These are phyloP conservation scores for Leucophenga varia DNA, from an alignment of 1,140 invertebrate genomes.

Conservation along the genomic window DNA sequence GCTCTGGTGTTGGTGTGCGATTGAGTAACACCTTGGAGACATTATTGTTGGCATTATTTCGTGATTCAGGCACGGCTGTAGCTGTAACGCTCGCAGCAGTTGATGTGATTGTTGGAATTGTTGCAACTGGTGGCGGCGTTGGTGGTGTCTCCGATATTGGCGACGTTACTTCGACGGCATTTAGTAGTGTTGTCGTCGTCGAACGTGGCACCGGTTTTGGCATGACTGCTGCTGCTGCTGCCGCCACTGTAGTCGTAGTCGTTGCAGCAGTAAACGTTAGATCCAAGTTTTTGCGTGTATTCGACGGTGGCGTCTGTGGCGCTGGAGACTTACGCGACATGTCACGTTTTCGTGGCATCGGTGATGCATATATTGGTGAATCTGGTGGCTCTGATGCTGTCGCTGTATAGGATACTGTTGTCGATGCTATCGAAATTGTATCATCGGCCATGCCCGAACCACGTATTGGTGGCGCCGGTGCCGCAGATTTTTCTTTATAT, in stretches of 20 bases:
- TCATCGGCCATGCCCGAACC: slow-evolving; percentile 19
- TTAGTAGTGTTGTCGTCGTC: slow-evolving; percentile 21
- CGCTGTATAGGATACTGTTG: slow-evolving; percentile 27
- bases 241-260: not conserved
- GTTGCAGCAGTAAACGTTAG: too few species aligned
- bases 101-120: not conserved
- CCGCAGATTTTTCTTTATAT: slow-evolving; percentile 45
- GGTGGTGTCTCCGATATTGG: not conserved
- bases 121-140: not conserved
- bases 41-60: slow-evolving; percentile 19
- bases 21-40: slow-evolving; percentile 47
- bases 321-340: not conserved
- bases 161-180: slow-evolving; percentile 5
- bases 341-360: not conserved
- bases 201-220: slow-evolving; percentile 41
- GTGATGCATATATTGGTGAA: too few species aligned
- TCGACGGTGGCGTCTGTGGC: slow-evolving; percentile 3
- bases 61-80: slow-evolving; percentile 12
- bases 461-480: slow-evolving; percentile 39
- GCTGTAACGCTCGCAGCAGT: slow-evolving; percentile 6
- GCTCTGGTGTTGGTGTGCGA: slow-evolving; percentile 48
- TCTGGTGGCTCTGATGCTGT: too few species aligned
- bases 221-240: not conserved
- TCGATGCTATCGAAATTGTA: slow-evolving; percentile 30
- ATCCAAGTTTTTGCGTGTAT: not conserved